Conservation (phyloP, 2,888 invertebrate genomes). For the Leucoma salicis region DNA sequence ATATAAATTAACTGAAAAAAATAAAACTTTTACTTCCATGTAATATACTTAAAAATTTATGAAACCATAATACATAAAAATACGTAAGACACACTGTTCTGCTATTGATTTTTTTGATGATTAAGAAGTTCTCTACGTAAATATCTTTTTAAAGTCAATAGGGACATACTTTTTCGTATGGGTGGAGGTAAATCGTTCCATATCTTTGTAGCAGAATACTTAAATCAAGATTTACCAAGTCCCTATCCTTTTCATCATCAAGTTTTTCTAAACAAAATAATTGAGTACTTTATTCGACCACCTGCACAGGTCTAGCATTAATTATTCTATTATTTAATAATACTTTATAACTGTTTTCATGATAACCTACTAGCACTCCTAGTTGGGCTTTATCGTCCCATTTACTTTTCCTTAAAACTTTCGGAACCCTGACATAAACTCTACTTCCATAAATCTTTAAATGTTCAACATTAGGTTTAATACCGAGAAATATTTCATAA, state of each 20-base stretch:
- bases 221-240: neutral
- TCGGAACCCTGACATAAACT: slow-evolving; percentile 1
- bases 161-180: too few species aligned
- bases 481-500: slow-evolving; percentile 23
- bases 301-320: neutral
- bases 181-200: too few species aligned
- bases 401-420: neutral
- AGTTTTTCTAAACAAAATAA: neutral
- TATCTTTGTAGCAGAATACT: too few species aligned
- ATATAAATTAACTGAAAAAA: too few species aligned
- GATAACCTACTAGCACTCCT: slow-evolving; percentile 35
- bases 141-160: too few species aligned
- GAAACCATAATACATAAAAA: too few species aligned
- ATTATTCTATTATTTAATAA: slow-evolving; percentile 7
- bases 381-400: neutral
- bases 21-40: too few species aligned
- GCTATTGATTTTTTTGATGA: too few species aligned
- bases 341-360: slow-evolving; percentile 34
- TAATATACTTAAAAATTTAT: neutral
- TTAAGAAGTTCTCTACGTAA: too few species aligned
- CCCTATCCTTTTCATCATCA: neutral
- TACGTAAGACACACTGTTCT: too few species aligned
- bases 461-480: slow-evolving; percentile 28
- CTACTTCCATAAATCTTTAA: slow-evolving; percentile 35
- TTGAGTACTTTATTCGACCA: neutral